Percentiles rank a stretch among this genome's conserved stretches.
Conservation (phyloP, 2,888 invertebrate species). For the Brenthis hecate region DNA sequence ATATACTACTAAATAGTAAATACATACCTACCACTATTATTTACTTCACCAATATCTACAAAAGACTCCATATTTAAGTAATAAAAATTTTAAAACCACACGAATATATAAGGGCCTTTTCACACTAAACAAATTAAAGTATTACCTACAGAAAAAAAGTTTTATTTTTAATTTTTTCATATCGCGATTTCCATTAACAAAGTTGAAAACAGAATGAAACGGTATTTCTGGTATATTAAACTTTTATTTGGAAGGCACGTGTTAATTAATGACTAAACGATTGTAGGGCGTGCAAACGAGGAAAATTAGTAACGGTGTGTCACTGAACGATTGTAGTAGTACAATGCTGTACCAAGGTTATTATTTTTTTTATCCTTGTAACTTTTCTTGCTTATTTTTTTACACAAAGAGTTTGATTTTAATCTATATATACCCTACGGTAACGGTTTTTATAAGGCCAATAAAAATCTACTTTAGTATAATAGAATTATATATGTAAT, state of each 20-base stretch:
- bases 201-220: conserved; percentile 7
- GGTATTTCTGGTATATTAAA: neutral
- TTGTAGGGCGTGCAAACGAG: neutral
- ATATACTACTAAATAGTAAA: no score
- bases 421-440: no score
- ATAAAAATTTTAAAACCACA: neutral
- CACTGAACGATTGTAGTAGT: neutral
- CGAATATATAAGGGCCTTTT: neutral
- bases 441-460: no score
- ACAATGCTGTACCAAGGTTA: no score
- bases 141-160: neutral
- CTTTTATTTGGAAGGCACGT: neutral
- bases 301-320: conserved; percentile 13
- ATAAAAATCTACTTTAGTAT: no score
- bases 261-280: conserved; percentile 8
- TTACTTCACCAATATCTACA: neutral
- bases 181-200: neutral
- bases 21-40: conserved; percentile 11
- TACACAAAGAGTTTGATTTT: no score
- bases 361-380: no score
- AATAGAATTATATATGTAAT: no score
- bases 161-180: no score
- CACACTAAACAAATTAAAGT: neutral
- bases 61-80: neutral
- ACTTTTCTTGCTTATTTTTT: no score